Base-by-base conservation (phyloP, 2,888 invertebrate species). In the Nesidiocoris tenuis region DNA sequence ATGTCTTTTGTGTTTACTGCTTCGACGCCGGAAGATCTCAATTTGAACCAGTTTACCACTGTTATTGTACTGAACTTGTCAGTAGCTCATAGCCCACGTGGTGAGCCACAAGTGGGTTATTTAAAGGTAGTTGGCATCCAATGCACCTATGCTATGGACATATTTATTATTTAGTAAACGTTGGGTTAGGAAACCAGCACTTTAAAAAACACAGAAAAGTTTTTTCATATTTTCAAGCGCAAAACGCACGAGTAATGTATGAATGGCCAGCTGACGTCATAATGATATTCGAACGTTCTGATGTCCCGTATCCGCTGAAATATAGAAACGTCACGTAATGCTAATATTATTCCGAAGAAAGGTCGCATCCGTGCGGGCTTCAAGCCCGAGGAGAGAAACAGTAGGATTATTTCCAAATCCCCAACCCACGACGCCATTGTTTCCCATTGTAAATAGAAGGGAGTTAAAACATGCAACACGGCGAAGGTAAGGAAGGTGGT, bases 301-400 rank as follows among this genome's bases (percentile, higher is more conserved):
- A 39, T 12, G 39, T 39, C 39, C 39, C 39, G 39, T 65, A 65
- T 65, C 65, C 54, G 39, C 54, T 39, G 54, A 65, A 39, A 65
- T 65, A 65, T 39, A 65, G 65, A 39, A 65, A 25, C 65, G 65
- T 65, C 65, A 65, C 39, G 65, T 17, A 39, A 39, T 39, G 39
- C 65, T 39, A 65, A 65, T 39, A 65, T 65, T 65, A 65, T 65
- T 39, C 54, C 39, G 19, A 65, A 65, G 18, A 19, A 39, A 65
- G 39, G 65, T 65, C 18, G 65, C 65, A 39, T 65, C 65, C 54
- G 39, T 65, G 17, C 54, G 54, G 39, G n/a, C 63, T 63, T 23
- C 21, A 24, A 17, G 63, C 25, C 19, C 25, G 39, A 39, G 39
- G 5, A 39, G 39, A 39, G 39, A 12, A 39, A 39, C 39, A 39